Base-by-base conservation (phyloP, 2,888 invertebrate species). In the Dione juno region DNA sequence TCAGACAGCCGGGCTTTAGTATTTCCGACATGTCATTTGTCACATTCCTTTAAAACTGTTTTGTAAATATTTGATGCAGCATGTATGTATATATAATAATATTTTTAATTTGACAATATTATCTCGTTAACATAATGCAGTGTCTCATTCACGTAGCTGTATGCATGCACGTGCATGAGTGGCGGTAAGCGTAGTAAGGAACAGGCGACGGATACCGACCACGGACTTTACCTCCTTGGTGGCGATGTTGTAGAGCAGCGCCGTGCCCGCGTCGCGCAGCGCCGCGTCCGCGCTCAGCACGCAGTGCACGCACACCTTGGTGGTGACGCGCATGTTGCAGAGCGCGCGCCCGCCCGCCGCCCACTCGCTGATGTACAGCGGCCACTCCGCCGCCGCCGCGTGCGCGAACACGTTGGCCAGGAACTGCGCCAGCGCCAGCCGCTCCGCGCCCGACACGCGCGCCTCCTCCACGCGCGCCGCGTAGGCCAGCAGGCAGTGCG, bases 151-250 rank as follows among this genome's bases (percentile, higher is more conserved):
- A n/a, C n/a, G n/a, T n/a, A n/a, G n/a, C n/a, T n/a, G n/a, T n/a
- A n/a, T n/a, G n/a, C n/a, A n/a, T n/a, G n/a, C n/a, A n/a, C n/a
- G n/a, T n/a, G n/a, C n/a, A n/a, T n/a, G n/a, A n/a, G n/a, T n/a
- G n/a, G n/a, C n/a, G n/a, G n/a, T n/a, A n/a, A n/a, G n/a, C n/a
- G n/a, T n/a, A n/a, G n/a, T n/a, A n/a, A n/a, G n/a, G 28, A 28
- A 5, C 28, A 28, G 28, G 28, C 28, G 28, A 5, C 28, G 28
- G 95, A 96, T 96, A 97, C 97, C 94, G 96, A 98, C 98, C 97
- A 98, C 98, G 89, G 98, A 97, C 95, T 98, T 98, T 94, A 98
- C 98, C 96, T 98, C 98, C 96, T 98, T 98, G 94, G 97, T 96
- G 87, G 97, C 97, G 81, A 98, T 94, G 92, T 98, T 98, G 93